Evolutionary conservation across 2,888 invertebrate genomes (phyloP), one percentile per base, ranked within the genome.

Genomic region (Resseliella maxima): DNA sequence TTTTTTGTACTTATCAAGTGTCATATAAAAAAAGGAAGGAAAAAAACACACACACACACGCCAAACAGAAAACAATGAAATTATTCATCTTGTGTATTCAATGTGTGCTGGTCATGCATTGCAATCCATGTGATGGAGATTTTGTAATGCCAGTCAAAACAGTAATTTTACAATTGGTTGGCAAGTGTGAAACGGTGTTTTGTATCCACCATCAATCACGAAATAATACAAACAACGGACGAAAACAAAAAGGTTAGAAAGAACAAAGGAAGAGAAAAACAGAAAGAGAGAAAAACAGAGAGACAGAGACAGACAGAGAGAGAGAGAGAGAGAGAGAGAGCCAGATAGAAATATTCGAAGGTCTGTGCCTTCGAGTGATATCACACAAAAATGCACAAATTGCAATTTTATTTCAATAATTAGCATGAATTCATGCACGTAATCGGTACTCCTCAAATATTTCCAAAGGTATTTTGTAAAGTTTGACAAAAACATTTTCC

Each of bases 91-190:
- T 31, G 72, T 31, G 72, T 12, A 59, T n/a, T 72, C 8, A 50
- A 31, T 2, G 31, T 35, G 15, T 59, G 6, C 24, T 24, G 24
- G n/a, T n/a, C 6, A 2, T 31, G 31, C n/a, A 72, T 72, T 72
- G 72, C 31, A 72, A 72, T 72, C 15, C 72, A 72, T 72, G 72
- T 72, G 72, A 72, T 72, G 72, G 59, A n/a, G 72, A 5, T n/a
- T 21, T 31, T 31, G 35, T 72, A n/a, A n/a, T n/a, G 15, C 12
- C 72, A 31, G 72, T 72, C 72, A 72, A 72, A 72, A 72, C 72
- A 72, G 12, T 59, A 12, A 3, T 24, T 24, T 59, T 59, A 59
- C 59, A 59, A 24, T 24, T 3, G 2, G 24, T 27, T 27, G 10
- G n/a, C n/a, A 21, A n/a, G 50, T 21, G 41, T 50, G 50, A 18